These are phyloP conservation scores for Drosophila biarmipes DNA, from an alignment of 1,140 invertebrate genomes.

Conservation along the genomic window DNA sequence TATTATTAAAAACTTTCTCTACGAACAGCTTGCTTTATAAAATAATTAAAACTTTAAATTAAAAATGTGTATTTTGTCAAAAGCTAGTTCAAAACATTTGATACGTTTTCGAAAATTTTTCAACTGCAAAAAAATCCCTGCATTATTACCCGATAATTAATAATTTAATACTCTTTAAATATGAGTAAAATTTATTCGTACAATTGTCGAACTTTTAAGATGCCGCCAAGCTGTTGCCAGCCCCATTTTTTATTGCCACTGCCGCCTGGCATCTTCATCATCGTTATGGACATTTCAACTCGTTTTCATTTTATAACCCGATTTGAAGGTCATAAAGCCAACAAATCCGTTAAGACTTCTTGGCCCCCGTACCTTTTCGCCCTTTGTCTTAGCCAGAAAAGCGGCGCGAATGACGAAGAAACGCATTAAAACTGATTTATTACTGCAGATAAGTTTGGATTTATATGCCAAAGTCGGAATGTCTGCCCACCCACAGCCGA, in stretches of 20 bases:
- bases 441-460: slow-evolving; percentile 75
- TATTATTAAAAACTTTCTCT: no score
- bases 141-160: no score
- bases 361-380: slow-evolving; percentile 1
- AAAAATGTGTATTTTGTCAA: no score
- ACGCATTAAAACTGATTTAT: slow-evolving; percentile 81
- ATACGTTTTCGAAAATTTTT: no score
- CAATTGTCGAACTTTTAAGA: slow-evolving; percentile 2
- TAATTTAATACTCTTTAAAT: background rate
- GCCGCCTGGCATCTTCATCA: slow-evolving; percentile 6
- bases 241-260: slow-evolving; percentile 21
- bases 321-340: slow-evolving; percentile 45
- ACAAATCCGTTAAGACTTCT: slow-evolving; percentile 37
- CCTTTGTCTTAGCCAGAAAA: slow-evolving; percentile 39
- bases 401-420: slow-evolving; percentile 46
- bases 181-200: background rate
- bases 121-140: no score
- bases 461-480: slow-evolving; percentile 60
- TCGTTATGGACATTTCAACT: slow-evolving; percentile 42
- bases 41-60: no score
- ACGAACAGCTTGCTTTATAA: no score
- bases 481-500: slow-evolving; percentile 5
- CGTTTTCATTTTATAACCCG: slow-evolving; percentile 47
- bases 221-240: slow-evolving; percentile 7
- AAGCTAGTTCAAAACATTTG: no score